Percentiles rank a stretch among this genome's conserved stretches.
Conservation (phyloP, 2,888 invertebrate genomes). For the Miltochrista miniata region DNA sequence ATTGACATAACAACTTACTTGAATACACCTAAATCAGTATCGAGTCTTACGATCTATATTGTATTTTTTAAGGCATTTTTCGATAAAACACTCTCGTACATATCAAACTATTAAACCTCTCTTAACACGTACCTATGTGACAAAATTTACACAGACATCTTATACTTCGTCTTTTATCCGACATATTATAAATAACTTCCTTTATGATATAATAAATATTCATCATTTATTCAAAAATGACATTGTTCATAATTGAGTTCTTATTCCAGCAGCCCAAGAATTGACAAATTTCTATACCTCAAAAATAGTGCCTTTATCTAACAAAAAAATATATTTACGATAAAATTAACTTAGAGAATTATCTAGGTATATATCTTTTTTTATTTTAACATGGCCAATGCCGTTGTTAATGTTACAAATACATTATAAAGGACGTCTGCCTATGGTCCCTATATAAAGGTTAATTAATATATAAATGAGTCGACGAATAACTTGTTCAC, state of each 20-base stretch:
- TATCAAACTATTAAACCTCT: constrained; percentile 81
- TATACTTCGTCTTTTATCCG: constrained; percentile 56
- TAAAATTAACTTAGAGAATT: constrained; percentile 12
- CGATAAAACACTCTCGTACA: constrained; percentile 79
- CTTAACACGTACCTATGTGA: constrained; percentile 63
- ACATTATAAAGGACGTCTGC: too few relatives aligned
- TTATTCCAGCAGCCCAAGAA: constrained; percentile 69
- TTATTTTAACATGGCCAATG: constrained; percentile 12
- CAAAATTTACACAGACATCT: constrained; percentile 69
- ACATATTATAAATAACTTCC: constrained; percentile 70
- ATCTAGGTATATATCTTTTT: background rate
- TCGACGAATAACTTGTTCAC: too few relatives aligned
- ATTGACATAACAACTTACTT: constrained; percentile 68
- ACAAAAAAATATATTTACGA: constrained; percentile 16
- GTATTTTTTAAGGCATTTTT: constrained; percentile 83
- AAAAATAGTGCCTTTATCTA: constrained; percentile 21
- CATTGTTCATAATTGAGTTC: constrained; percentile 70
- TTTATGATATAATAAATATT: constrained; percentile 56
- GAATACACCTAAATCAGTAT: constrained; percentile 79
- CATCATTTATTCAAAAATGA: constrained; percentile 62
- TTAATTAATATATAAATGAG: too few relatives aligned
- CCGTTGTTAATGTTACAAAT: constrained; percentile 4
- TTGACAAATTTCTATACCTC: constrained; percentile 60
- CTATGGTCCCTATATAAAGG: too few relatives aligned
- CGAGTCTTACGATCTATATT: constrained; percentile 80